Evolutionary conservation across 2,888 invertebrate genomes (phyloP).

Genomic region (Conistra vaccinii): DNA sequence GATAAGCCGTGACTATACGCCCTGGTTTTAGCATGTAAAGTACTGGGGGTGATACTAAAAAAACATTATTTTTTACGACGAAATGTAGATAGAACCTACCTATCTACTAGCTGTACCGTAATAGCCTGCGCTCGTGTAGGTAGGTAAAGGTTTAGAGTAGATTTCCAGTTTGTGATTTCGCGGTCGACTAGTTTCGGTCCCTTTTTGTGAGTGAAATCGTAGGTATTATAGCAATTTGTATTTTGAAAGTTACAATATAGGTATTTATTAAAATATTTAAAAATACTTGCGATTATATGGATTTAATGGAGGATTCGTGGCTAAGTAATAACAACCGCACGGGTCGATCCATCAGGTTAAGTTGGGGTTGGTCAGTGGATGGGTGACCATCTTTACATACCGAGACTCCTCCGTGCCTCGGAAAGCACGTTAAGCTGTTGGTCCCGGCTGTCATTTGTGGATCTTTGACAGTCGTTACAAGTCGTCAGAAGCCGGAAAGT

Average conservation of each 20-base stretch:
- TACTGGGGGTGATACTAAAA: conserved; percentile 6
- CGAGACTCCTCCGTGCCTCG: too few relatives aligned
- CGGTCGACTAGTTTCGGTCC: neutral
- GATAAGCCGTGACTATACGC: conserved; percentile 41
- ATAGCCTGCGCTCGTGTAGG: conserved; percentile 18
- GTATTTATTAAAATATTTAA: too few relatives aligned
- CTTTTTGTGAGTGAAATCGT: neutral
- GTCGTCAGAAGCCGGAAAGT: too few relatives aligned
- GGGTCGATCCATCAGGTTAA: too few relatives aligned
- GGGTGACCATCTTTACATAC: too few relatives aligned
- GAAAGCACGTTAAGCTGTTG: too few relatives aligned
- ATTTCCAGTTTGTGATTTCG: neutral
- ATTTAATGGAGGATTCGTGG: too few relatives aligned
- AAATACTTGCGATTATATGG: neutral
- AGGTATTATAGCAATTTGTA: neutral
- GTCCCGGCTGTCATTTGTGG: too few relatives aligned
- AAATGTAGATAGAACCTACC: neutral
- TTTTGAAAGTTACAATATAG: neutral
- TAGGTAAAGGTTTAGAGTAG: neutral
- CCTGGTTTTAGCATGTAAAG: conserved; percentile 34
- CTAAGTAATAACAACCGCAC: too few relatives aligned
- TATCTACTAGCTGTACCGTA: neutral
- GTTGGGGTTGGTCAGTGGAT: too few relatives aligned
- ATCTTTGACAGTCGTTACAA: too few relatives aligned
- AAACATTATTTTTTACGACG: conserved; percentile 26